Conservation (phyloP, 2,888 invertebrate species). For the Clusia tigrina region DNA sequence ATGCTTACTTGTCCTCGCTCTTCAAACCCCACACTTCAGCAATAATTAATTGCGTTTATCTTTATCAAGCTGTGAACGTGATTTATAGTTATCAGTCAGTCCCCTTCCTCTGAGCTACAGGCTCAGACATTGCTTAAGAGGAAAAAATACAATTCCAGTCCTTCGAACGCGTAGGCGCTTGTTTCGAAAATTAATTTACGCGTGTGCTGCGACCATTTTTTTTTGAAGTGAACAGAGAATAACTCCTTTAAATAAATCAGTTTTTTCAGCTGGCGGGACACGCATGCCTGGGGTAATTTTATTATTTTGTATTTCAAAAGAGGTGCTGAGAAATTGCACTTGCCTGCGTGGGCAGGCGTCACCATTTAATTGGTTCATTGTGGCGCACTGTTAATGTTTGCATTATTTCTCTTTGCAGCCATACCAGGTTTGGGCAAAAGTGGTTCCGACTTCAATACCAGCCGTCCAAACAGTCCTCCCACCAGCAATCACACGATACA, state of each 20-base stretch:
- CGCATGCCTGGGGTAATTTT: constrained; percentile 11
- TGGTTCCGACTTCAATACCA: constrained; percentile 66
- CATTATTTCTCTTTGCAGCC: constrained; percentile 44
- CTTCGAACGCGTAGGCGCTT: constrained; percentile 37
- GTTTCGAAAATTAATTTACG: constrained; percentile 42
- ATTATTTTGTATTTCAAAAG: constrained; percentile 12
- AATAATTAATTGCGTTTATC: constrained; percentile 39
- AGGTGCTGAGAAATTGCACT: constrained; percentile 10
- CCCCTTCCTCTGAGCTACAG: constrained; percentile 1
- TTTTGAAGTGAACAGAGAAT: not conserved
- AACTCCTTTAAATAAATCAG: constrained; percentile 18
- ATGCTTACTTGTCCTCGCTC: not conserved
- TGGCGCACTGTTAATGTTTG: no score
- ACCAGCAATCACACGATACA: constrained; percentile 61
- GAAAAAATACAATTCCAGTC: constrained; percentile 19
- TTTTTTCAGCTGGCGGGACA: not conserved
- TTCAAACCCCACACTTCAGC: constrained; percentile 8
- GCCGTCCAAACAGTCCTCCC: constrained; percentile 67
- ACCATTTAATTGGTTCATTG: no score
- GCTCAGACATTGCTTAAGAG: constrained; percentile 5
- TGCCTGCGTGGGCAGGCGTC: not conserved
- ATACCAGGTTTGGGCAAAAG: constrained; percentile 71
- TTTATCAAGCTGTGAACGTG: constrained; percentile 44
- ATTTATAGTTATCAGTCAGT: constrained; percentile 37
- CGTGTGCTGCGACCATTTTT: constrained; percentile 3